These are phyloP conservation scores for Meandrina meandrites DNA, from an alignment of 92 coral and sea anemone species.

Conservation along the genomic window DNA sequence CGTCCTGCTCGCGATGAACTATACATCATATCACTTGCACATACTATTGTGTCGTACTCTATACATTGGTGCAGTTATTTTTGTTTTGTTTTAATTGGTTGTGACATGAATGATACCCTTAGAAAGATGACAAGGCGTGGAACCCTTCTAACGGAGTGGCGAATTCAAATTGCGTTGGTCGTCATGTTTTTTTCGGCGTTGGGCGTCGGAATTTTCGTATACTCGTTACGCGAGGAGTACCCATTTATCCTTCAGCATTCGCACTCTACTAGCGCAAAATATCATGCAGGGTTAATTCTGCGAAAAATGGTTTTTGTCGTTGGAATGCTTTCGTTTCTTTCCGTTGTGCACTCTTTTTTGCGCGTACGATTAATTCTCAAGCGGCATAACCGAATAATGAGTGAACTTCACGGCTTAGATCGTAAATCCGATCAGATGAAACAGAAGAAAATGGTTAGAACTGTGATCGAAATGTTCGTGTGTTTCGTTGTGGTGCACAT, in stretches of 20 bases:
- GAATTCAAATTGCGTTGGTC: background rate
- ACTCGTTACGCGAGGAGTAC: background rate
- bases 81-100: constrained; percentile 1
- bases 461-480: background rate
- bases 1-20: background rate
- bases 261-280: background rate
- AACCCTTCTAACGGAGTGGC: background rate
- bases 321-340: background rate
- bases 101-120: background rate
- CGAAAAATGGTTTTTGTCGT: background rate
- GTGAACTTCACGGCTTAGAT: background rate
- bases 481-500: background rate
- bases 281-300: background rate
- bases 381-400: constrained; percentile 7
- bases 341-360: background rate
- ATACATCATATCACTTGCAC: background rate
- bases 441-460: background rate
- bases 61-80: background rate
- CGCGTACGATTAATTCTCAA: background rate
- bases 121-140: background rate
- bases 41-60: background rate
- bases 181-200: background rate
- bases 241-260: background rate
- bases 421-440: background rate
- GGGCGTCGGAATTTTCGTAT: background rate